Percentiles rank a stretch among this genome's conserved stretches.
These are phyloP conservation scores for Pollenia labialis DNA, from an alignment of 2,888 invertebrate genomes.

Conservation along the genomic window DNA sequence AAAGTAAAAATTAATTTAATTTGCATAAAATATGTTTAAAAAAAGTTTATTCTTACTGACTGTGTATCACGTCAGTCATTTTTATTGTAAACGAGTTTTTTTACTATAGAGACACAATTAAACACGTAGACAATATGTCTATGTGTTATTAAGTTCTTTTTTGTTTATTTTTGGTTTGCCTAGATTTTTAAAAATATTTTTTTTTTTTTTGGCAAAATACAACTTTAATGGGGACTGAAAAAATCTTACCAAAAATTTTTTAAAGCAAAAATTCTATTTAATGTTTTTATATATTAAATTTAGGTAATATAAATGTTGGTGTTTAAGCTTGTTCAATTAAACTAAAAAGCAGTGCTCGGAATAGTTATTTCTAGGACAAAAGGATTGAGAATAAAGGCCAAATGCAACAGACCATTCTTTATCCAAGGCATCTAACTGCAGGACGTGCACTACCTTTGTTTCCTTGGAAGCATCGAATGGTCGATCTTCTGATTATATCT, in stretches of 20 bases:
- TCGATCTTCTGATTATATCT: no score
- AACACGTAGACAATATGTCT: not conserved
- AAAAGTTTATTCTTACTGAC: constrained; percentile 2
- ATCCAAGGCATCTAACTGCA: no score
- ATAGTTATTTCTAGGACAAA: no score
- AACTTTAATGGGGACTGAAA: not conserved
- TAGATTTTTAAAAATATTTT: not conserved
- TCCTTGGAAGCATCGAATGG: no score
- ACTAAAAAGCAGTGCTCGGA: no score
- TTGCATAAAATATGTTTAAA: constrained; percentile 54
- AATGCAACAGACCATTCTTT: no score
- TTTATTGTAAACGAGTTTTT: not conserved
- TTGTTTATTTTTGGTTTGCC: not conserved
- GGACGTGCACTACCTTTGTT: no score
- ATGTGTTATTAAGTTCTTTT: constrained; percentile 12
- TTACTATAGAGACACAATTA: not conserved
- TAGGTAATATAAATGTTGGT: no score
- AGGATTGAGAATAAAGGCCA: no score
- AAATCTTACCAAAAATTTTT: not conserved
- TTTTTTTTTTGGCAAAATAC: not conserved
- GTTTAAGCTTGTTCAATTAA: no score
- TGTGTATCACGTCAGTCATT: constrained; percentile 15
- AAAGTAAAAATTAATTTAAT: constrained; percentile 69
- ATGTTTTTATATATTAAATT: not conserved
- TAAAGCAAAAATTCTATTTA: not conserved